Conservation (phyloP, 1,140 invertebrate genomes). For the Drosophila kurseongensis region DNA sequence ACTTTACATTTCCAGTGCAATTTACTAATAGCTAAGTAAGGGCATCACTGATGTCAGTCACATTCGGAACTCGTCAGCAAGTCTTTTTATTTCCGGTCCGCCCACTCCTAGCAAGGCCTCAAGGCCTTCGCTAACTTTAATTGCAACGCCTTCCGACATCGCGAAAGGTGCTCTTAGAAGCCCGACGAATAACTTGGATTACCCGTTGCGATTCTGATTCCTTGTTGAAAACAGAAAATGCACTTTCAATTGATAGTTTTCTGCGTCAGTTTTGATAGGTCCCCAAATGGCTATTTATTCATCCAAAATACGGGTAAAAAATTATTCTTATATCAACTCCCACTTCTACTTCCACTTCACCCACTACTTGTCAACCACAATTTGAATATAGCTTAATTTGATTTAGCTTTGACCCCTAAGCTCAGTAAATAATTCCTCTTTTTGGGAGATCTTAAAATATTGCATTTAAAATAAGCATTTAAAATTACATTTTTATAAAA, state of each 20-base stretch:
- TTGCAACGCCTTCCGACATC: slow-evolving; percentile 33
- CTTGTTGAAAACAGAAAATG: background rate
- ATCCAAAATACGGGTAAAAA: background rate
- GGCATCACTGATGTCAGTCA: background rate
- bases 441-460: no score
- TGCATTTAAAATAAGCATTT: background rate
- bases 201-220: background rate
- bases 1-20: no score
- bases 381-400: background rate
- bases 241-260: slow-evolving; percentile 2
- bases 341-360: background rate
- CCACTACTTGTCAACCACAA: background rate
- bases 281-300: background rate
- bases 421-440: no score
- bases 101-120: slow-evolving; percentile 11
- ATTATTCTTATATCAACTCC: background rate
- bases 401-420: no score
- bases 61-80: background rate
- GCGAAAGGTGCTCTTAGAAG: slow-evolving; percentile 3
- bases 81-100: slow-evolving; percentile 27
- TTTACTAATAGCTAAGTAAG: background rate
- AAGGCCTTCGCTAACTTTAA: slow-evolving; percentile 36
- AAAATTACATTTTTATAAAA: no score
- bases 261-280: slow-evolving; percentile 6
- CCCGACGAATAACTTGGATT: background rate